A percentile compares a stretch with the other conserved stretches of the same genome.
Evolutionary conservation across 1,140 invertebrate species (phyloP).

Genomic region (Sminthurinus signatus): DNA sequence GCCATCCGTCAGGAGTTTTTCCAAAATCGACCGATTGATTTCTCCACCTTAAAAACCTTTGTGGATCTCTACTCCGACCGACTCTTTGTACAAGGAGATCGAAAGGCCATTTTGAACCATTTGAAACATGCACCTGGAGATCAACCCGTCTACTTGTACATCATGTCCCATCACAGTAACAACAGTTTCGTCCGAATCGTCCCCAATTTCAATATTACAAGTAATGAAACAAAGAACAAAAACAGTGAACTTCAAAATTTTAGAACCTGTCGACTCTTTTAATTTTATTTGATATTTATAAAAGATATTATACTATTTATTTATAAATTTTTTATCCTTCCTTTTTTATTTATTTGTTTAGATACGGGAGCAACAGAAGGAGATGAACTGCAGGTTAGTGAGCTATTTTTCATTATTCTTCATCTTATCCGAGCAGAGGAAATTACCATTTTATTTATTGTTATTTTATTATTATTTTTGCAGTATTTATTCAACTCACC

Average conservation of each 20-base stretch:
- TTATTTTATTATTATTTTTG: no score
- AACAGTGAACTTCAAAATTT: no score
- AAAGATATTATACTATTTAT: no score
- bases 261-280: no score
- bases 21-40: neutral
- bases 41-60: neutral
- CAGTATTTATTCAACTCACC: slow-evolving; percentile 35
- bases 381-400: slow-evolving; percentile 37
- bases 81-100: slow-evolving; percentile 1
- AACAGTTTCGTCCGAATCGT: neutral
- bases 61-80: neutral
- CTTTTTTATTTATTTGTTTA: no score
- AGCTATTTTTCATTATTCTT: no score
- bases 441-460: no score
- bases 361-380: slow-evolving; percentile 31
- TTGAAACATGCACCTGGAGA: neutral
- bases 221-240: no score
- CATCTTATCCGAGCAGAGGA: no score
- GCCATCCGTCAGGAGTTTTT: slow-evolving; percentile 2
- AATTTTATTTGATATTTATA: no score
- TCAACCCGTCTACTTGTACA: slow-evolving; percentile 8
- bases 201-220: neutral
- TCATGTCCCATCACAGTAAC: neutral
- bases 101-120: neutral
- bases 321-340: no score